These are phyloP conservation scores for Todiramphus saurophagus DNA, from an alignment of 2,113 vertebrate species.

Conservation along the genomic window DNA sequence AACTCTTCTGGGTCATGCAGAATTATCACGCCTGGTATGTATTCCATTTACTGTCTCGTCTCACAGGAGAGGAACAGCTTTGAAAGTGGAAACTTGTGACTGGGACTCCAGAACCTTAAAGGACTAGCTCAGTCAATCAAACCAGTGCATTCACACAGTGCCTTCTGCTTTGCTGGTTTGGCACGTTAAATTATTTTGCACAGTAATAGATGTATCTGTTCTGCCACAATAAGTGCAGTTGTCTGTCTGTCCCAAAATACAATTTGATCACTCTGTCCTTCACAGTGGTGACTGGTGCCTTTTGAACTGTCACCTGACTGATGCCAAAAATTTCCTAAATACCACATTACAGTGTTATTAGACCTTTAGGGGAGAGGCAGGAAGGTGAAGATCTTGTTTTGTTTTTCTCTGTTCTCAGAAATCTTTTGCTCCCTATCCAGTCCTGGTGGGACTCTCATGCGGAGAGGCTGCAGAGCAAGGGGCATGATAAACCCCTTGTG, in stretches of 20 bases:
- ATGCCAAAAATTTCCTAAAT: not conserved
- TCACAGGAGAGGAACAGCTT: not conserved
- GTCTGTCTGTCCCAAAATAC: not conserved
- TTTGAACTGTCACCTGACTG: not conserved
- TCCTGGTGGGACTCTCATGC: not conserved
- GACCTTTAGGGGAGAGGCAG: not conserved
- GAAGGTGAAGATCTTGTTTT: not conserved
- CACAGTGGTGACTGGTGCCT: not conserved
- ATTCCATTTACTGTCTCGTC: not conserved
- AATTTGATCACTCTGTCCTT: not conserved
- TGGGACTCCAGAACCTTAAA: not conserved
- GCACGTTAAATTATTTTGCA: not conserved
- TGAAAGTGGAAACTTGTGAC: not conserved
- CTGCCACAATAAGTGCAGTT: not conserved
- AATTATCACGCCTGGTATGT: not conserved
- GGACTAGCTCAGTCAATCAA: not conserved
- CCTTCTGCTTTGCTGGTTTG: not conserved
- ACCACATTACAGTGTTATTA: not conserved
- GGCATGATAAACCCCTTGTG: not conserved
- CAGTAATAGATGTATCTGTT: not conserved
- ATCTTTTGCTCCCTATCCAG: not conserved
- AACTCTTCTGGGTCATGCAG: slow-evolving; percentile 1
- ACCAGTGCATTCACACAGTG: not conserved
- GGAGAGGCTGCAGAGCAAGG: not conserved
- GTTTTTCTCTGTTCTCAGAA: not conserved